Evolutionary conservation across 64 coral and sea anemone genomes (phyloP).

Genomic region (Pachyseris speciosa): DNA sequence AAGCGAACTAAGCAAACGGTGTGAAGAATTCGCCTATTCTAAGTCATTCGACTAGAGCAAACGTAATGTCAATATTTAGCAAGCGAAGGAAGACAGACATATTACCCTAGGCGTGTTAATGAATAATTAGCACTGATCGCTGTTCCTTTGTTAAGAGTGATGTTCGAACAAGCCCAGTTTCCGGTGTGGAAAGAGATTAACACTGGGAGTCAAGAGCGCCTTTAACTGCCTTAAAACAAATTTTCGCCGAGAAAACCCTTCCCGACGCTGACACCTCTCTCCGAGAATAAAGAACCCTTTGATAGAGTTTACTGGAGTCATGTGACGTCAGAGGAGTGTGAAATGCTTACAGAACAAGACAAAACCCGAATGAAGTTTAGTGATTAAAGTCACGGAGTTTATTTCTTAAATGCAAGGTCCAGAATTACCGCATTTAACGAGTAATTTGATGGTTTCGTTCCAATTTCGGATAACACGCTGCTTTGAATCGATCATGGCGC

Average conservation of each 20-base stretch:
- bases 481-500: neutral
- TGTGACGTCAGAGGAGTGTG: constrained; percentile 18
- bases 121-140: constrained; percentile 96
- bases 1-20: neutral
- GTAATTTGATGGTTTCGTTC: neutral
- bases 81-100: constrained; percentile 18
- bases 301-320: neutral
- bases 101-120: constrained; percentile 53
- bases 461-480: neutral
- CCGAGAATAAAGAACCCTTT: constrained; percentile 13
- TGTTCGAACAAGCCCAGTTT: constrained; percentile 96
- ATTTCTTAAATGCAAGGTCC: neutral
- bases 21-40: neutral
- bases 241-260: constrained; percentile 23
- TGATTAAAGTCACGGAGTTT: neutral
- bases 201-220: constrained; percentile 48
- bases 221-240: constrained; percentile 33
- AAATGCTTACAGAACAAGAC: constrained; percentile 11
- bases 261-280: neutral
- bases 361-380: neutral
- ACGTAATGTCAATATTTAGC: constrained; percentile 36
- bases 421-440: neutral
- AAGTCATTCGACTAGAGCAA: neutral
- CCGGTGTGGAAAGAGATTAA: constrained; percentile 84
- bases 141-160: constrained; percentile 87